phyloP scores from a whole-genome alignment of 2,797 vertebrate genomes.

The Setipinna tenuifilis region DNA sequence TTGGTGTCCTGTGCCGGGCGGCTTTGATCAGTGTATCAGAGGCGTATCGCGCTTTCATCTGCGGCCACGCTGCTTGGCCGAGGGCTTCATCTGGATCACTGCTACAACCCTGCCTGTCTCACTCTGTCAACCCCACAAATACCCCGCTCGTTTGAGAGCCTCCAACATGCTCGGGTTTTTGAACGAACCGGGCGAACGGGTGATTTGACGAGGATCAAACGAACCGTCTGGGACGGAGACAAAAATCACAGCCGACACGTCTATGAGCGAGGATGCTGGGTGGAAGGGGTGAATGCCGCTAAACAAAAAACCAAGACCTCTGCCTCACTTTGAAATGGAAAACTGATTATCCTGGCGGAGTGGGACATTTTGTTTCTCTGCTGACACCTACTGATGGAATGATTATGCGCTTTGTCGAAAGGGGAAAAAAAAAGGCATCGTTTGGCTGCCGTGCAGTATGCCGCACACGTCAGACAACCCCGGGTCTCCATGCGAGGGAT shows the following conservation, averaged over 20 bases:
- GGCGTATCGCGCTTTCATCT: slow-evolving; percentile 55
- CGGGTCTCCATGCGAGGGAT: slow-evolving; percentile 38
- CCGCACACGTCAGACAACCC: slow-evolving; percentile 39
- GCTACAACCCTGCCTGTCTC: slow-evolving; percentile 49
- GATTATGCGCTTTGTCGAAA: slow-evolving; percentile 45
- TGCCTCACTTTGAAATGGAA: slow-evolving; percentile 21
- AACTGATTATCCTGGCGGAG: slow-evolving; percentile 3
- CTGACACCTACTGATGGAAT: slow-evolving; percentile 56
- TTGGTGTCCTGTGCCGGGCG: slow-evolving; percentile 47
- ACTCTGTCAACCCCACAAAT: slow-evolving; percentile 51
- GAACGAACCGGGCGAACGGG: not conserved
- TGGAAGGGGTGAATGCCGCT: not conserved
- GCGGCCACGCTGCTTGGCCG: slow-evolving; percentile 49
- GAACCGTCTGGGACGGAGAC: not conserved
- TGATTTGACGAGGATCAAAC: slow-evolving; percentile 18
- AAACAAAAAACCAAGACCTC: slow-evolving; percentile 25
- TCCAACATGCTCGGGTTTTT: not conserved
- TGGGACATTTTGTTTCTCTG: slow-evolving; percentile 41
- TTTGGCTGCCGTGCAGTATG: slow-evolving; percentile 44
- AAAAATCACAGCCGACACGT: not conserved
- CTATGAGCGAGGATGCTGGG: not conserved
- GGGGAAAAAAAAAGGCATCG: slow-evolving; percentile 19
- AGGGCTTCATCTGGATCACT: slow-evolving; percentile 49
- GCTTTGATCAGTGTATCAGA: slow-evolving; percentile 59
- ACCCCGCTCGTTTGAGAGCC: slow-evolving; percentile 15